phyloP scores from a whole-genome alignment of 2,888 invertebrate species.

The Synanthedon vespiformis region DNA sequence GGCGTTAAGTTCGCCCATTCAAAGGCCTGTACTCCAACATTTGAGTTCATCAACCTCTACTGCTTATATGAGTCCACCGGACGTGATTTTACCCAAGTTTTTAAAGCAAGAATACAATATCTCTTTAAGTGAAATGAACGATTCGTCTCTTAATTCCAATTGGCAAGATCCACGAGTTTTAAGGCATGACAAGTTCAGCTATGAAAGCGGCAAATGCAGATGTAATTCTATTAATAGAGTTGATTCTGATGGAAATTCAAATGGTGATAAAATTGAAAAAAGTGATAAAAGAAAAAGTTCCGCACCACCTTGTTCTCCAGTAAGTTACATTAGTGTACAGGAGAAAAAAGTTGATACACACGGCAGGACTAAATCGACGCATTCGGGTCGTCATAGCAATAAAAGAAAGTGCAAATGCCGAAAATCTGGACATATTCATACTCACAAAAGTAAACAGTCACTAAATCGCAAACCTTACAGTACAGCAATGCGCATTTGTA shows the following conservation, averaged over 20 bases:
- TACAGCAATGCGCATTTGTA: background rate
- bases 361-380: background rate
- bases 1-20: conserved; percentile 31
- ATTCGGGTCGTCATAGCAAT: conserved; percentile 3
- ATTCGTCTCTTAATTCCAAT: background rate
- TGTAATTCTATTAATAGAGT: conserved; percentile 17
- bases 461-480: background rate
- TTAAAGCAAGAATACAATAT: conserved; percentile 20
- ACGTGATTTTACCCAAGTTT: conserved; percentile 44
- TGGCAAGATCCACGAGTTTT: background rate
- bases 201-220: conserved; percentile 14
- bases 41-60: conserved; percentile 66
- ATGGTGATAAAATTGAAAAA: conserved; percentile 8
- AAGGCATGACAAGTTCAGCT: background rate
- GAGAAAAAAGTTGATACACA: conserved; percentile 4
- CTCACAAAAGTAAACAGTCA: conserved; percentile 11
- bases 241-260: conserved; percentile 5
- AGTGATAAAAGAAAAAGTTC: conserved; percentile 7
- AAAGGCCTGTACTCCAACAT: conserved; percentile 41
- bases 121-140: background rate
- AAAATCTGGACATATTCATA: conserved; percentile 10
- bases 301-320: conserved; percentile 37
- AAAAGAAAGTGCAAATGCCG: conserved; percentile 16
- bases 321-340: conserved; percentile 12
- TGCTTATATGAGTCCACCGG: conserved; percentile 65